Conservation (phyloP, 2,113 vertebrate species). For the Myodes glareolus region DNA sequence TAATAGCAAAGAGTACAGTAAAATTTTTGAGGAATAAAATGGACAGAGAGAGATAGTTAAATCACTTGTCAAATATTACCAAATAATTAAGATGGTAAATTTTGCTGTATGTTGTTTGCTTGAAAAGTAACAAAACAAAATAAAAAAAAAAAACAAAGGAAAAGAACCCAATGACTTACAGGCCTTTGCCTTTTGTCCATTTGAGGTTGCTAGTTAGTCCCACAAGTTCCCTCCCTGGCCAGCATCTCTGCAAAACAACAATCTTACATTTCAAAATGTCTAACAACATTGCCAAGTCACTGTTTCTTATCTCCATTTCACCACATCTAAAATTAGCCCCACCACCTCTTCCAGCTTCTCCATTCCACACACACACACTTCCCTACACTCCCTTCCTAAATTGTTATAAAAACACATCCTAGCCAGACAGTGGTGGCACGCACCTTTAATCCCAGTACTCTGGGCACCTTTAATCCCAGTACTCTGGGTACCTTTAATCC, state of each 20-base stretch:
- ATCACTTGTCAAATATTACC: neutral
- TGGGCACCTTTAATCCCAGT: too few species aligned
- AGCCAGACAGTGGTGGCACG: too few species aligned
- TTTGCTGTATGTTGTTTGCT: neutral
- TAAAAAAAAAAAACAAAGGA: neutral
- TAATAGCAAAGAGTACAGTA: neutral
- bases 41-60: neutral
- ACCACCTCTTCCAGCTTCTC: neutral
- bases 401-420: neutral
- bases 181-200: neutral
- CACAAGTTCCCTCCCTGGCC: too few species aligned
- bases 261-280: neutral
- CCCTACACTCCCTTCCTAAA: neutral
- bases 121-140: too few species aligned
- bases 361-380: neutral
- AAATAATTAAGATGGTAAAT: neutral
- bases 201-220: neutral
- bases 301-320: neutral
- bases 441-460: too few species aligned
- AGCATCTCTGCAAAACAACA: neutral
- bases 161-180: neutral
- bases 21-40: neutral
- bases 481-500: too few species aligned
- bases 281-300: neutral
- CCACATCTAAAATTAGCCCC: neutral